A percentile compares a stretch with the other conserved stretches of the same genome.
These are phyloP conservation scores for Nematostella vectensis DNA, from an alignment of 92 coral and sea anemone species.

Conservation along the genomic window DNA sequence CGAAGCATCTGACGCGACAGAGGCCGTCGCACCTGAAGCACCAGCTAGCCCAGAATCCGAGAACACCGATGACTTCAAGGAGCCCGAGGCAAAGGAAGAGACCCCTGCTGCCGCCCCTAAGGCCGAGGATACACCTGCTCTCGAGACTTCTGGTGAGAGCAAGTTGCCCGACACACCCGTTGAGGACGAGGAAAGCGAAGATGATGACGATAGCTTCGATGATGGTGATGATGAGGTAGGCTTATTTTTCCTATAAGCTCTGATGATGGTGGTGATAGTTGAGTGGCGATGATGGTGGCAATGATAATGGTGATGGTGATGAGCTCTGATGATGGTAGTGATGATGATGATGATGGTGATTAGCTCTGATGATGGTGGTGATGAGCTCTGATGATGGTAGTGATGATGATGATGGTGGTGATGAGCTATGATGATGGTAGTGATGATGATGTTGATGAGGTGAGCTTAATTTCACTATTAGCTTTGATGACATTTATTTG, in stretches of 20 bases:
- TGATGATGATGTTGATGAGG: no score
- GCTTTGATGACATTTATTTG: no score
- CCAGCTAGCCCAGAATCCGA: not conserved
- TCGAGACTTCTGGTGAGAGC: not conserved
- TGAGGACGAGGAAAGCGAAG: not conserved
- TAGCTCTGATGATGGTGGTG: conserved; percentile 6
- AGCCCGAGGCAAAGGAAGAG: conserved; percentile 4
- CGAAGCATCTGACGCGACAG: not conserved
- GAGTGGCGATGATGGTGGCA: conserved; percentile 3
- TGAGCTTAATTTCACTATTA: not conserved
- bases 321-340: no score
- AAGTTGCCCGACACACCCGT: not conserved
- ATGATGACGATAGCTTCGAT: not conserved
- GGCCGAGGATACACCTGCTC: not conserved
- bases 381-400: conserved; percentile 5
- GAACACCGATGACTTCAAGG: conserved; percentile 1
- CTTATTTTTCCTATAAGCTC: no score
- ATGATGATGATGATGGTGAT: conserved; percentile 3
- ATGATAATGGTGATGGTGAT: conserved; percentile 7
- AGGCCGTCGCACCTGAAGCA: not conserved
- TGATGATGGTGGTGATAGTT: conserved; percentile 1
- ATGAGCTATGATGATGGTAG: no score
- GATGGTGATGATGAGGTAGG: not conserved
- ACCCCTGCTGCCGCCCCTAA: not conserved
- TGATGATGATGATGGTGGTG: no score